Conservation (phyloP, 64 coral and sea anemone genomes). For the Montipora efflorescens region DNA sequence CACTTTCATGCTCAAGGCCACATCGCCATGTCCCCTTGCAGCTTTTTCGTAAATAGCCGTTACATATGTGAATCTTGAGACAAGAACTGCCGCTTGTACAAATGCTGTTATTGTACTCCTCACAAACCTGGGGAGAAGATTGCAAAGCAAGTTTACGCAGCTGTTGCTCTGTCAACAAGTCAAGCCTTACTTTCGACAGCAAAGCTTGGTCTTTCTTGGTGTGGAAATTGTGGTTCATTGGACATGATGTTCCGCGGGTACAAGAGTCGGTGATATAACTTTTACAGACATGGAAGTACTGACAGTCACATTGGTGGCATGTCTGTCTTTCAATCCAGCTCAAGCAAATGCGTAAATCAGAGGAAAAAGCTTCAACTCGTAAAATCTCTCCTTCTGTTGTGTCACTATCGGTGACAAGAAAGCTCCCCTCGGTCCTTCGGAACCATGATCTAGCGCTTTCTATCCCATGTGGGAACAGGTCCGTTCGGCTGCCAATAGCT, state of each 20-base stretch:
- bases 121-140: conserved; percentile 69
- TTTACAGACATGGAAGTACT: conserved; percentile 67
- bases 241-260: conserved; percentile 51
- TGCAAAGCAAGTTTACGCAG: conserved; percentile 26
- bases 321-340: background rate
- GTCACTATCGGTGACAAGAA: conserved; percentile 53
- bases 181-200: conserved; percentile 14
- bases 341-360: conserved; percentile 63
- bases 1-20: conserved; percentile 9
- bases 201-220: conserved; percentile 47
- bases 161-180: conserved; percentile 56
- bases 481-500: conserved; percentile 39
- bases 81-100: conserved; percentile 31
- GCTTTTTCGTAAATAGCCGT: background rate
- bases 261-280: conserved; percentile 48
- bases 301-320: conserved; percentile 45
- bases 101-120: conserved; percentile 57
- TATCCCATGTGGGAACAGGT: conserved; percentile 61
- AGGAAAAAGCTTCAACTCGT: conserved; percentile 54
- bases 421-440: conserved; percentile 17
- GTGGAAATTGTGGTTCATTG: conserved; percentile 51
- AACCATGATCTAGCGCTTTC: conserved; percentile 59
- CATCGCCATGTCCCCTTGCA: conserved; percentile 2
- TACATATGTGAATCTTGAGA: conserved; percentile 42
- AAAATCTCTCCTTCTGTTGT: conserved; percentile 19